phyloP scores from a whole-genome alignment of 2,113 vertebrate species.

The Myanophis thanlyinensis region DNA sequence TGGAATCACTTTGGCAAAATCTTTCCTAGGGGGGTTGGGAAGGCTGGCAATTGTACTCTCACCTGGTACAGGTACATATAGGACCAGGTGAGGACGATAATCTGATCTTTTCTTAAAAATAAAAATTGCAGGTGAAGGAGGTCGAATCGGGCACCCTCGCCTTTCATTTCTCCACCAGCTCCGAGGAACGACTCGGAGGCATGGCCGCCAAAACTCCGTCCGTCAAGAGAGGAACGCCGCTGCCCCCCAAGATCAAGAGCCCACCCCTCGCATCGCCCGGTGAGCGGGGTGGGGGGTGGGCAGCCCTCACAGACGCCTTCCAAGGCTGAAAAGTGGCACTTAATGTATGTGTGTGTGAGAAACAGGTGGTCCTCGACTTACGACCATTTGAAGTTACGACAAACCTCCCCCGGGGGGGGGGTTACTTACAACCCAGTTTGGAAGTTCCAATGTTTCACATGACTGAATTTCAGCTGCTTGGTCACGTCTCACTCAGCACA shows the following conservation, averaged over 20 bases:
- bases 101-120: neutral
- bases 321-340: neutral
- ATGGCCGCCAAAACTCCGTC: slow-evolving; percentile 29
- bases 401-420: too few relatives aligned
- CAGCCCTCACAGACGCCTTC: slow-evolving; percentile 11
- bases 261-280: slow-evolving; percentile 61
- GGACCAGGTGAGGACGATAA: neutral
- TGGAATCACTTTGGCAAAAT: too few relatives aligned
- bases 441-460: too few relatives aligned
- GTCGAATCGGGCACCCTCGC: slow-evolving; percentile 74
- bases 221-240: slow-evolving; percentile 44
- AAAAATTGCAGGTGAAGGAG: slow-evolving; percentile 60
- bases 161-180: slow-evolving; percentile 73
- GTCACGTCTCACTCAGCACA: too few relatives aligned
- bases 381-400: neutral
- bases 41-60: too few relatives aligned
- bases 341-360: neutral
- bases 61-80: accelerated
- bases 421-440: neutral
- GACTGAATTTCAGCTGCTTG: too few relatives aligned
- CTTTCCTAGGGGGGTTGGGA: too few relatives aligned
- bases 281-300: slow-evolving; percentile 64
- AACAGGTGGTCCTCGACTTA: neutral
- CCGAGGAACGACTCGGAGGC: slow-evolving; percentile 59
- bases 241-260: slow-evolving; percentile 57